These are phyloP conservation scores for Oryzaephilus surinamensis DNA, from an alignment of 1,140 invertebrate genomes.

Conservation along the genomic window DNA sequence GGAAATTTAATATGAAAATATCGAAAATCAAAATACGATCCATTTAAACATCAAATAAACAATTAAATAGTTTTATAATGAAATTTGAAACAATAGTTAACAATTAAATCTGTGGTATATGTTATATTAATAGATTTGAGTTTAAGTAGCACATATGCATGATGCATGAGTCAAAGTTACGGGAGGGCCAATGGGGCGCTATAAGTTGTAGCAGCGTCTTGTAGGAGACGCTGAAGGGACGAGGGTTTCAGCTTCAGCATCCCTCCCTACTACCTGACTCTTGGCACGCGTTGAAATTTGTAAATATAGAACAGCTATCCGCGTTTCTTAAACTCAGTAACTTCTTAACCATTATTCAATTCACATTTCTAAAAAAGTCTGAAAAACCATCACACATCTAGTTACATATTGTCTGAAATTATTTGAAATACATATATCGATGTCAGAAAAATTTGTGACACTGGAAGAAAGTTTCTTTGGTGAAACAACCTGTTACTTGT, in stretches of 20 bases:
- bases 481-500: too few species aligned
- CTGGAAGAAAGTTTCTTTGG: too few species aligned
- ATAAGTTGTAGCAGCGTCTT: too few species aligned
- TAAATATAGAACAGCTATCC: slow-evolving; percentile 36
- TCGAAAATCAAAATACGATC: not conserved
- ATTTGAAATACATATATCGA: too few species aligned
- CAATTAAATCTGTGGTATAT: slow-evolving; percentile 11
- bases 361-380: not conserved
- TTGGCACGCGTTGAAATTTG: slow-evolving; percentile 35
- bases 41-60: slow-evolving; percentile 2
- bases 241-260: slow-evolving; percentile 12
- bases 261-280: slow-evolving; percentile 29
- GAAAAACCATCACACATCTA: too few species aligned
- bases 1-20: not conserved
- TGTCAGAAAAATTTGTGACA: too few species aligned
- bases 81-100: not conserved
- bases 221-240: slow-evolving; percentile 8
- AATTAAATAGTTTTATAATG: slow-evolving; percentile 1
- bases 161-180: too few species aligned
- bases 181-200: slow-evolving; percentile 25
- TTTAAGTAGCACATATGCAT: too few species aligned
- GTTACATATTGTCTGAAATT: too few species aligned
- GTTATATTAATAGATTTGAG: too few species aligned
- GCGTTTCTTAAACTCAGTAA: slow-evolving; percentile 24
- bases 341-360: slow-evolving; percentile 6